phyloP scores from a whole-genome alignment of 2,113 vertebrate species.

The Stercorarius parasiticus region DNA sequence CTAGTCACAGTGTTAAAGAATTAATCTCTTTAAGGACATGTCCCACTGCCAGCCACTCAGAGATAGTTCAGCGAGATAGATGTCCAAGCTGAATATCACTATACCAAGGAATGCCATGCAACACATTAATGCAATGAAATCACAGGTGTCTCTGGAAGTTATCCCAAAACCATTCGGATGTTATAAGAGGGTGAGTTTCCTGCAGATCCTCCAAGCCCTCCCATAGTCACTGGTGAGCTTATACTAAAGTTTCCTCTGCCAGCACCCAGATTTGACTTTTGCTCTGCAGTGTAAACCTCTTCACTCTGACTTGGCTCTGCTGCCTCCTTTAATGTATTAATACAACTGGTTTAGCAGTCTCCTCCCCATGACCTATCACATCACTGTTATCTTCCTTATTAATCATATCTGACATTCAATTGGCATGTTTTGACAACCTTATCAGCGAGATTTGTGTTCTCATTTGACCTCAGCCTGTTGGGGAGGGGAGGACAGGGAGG shows the following conservation, averaged over 20 bases:
- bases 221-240: neutral
- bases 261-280: neutral
- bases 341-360: neutral
- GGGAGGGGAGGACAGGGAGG: neutral
- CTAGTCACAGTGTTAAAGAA: neutral
- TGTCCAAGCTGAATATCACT: neutral
- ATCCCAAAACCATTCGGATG: neutral
- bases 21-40: neutral
- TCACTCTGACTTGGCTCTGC: neutral
- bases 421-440: slow-evolving; percentile 30
- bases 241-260: neutral
- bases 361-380: neutral
- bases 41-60: neutral
- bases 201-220: neutral
- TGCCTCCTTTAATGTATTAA: neutral
- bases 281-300: neutral
- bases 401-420: neutral
- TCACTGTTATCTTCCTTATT: neutral
- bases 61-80: neutral
- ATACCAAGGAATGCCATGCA: neutral
- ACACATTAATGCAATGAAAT: neutral
- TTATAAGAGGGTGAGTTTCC: neutral
- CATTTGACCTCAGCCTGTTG: neutral
- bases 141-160: neutral
- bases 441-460: slow-evolving; percentile 6